Conservation (phyloP, 2,888 invertebrate genomes). For the Oxytorus armatus region DNA sequence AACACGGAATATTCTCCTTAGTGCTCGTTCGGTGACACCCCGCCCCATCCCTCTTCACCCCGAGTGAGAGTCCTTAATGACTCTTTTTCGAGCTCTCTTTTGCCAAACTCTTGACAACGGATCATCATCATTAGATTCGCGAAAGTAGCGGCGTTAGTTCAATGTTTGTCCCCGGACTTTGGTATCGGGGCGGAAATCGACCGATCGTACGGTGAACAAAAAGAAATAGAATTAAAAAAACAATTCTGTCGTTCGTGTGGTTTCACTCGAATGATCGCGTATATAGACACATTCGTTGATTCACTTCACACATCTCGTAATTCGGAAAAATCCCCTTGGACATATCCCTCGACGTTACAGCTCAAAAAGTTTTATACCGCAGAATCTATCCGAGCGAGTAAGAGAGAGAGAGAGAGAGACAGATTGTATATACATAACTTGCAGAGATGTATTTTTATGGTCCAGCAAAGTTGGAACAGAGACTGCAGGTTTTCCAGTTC, state of each 20-base stretch:
- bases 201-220: neutral
- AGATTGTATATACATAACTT: conserved; percentile 11
- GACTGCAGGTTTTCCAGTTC: conserved; percentile 12
- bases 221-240: too few species aligned
- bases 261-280: neutral
- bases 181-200: conserved; percentile 11
- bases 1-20: conserved; percentile 60
- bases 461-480: conserved; percentile 9
- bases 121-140: conserved; percentile 50
- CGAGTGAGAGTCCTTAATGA: conserved; percentile 52
- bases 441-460: conserved; percentile 52
- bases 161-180: neutral
- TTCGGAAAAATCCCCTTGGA: neutral
- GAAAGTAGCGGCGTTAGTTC: conserved; percentile 15
- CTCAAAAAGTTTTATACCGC: too few species aligned
- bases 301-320: conserved; percentile 6
- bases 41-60: too few species aligned
- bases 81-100: conserved; percentile 24
- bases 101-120: conserved; percentile 33
- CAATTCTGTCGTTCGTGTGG: too few species aligned
- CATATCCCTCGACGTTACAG: too few species aligned
- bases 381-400: neutral
- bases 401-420: neutral
- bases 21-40: too few species aligned
- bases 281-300: neutral